Base-by-base conservation (phyloP, 2,888 invertebrate genomes). In the Drosophila anomalipes region DNA sequence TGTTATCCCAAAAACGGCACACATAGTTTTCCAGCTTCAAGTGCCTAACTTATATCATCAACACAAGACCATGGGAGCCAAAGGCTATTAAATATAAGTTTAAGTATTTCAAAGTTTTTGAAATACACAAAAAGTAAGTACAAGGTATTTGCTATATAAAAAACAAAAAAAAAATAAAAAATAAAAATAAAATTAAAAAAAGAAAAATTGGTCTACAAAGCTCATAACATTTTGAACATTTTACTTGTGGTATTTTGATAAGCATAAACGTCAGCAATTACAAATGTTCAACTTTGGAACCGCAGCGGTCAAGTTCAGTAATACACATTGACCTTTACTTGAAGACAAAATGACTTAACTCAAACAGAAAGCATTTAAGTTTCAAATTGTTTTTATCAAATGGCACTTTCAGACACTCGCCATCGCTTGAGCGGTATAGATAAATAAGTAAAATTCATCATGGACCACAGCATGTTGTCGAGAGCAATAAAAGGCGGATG, bases 11-110 rank as follows among this genome's bases (percentile, higher is more conserved):
- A 49, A 59, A 64, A 49, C 22, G 33, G 19, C 51, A 47, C 39
- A 62, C 52, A 66, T 70, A 75, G 75, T 67, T 75, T 59, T 54
- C 26, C 60, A 65, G 39, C 72, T 26, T 69, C 73, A 64, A 79
- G 70, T 65, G 53, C 80, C 70, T 59, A 76, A 68, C 57, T 70
- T 75, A 60, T 58, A 62, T 37, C 61, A 74, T 60, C 67, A 49
- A 52, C 47, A 35, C 26, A 62, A 5, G 5, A 58, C 65, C 26
- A 57, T 71, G 60, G 64, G 54, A 30, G 22, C 52, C 61, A 56
- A 62, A 37, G 53, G 52, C 49, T 10, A 58, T 61, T 58, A 56
- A 65, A 49, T 52, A 54, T 2, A 53, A 30, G 19, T 37, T 37
- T 37, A 7, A 16, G 37, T n/a, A 30, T n/a, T 26, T 47, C 9